Conservation (phyloP, 2,113 vertebrate species). For the Jacana jacana region DNA sequence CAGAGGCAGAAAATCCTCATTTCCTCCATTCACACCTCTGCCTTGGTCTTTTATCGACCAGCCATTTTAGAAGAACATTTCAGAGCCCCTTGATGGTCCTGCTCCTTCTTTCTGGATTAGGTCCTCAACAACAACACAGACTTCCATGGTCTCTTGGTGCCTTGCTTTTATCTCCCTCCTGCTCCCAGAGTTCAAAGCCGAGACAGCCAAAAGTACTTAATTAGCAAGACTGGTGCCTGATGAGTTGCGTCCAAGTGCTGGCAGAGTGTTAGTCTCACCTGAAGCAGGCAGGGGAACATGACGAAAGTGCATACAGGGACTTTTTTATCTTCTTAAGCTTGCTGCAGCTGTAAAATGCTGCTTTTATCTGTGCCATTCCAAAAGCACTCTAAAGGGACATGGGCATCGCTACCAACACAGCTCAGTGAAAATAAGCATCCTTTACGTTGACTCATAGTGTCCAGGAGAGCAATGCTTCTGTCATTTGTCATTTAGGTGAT, state of each 20-base stretch:
- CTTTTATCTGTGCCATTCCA: slow-evolving; percentile 29
- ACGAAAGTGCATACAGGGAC: neutral
- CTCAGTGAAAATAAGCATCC: neutral
- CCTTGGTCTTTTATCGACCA: neutral
- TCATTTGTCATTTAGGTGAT: neutral
- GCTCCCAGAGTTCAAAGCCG: neutral
- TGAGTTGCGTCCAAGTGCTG: neutral
- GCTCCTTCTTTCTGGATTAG: neutral
- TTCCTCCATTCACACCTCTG: neutral
- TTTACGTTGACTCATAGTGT: neutral
- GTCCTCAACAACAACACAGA: neutral
- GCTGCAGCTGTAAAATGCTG: slow-evolving; percentile 9
- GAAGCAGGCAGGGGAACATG: neutral
- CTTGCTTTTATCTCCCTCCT: neutral
- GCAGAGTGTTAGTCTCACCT: neutral
- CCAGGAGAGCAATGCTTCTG: neutral
- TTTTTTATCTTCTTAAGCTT: slow-evolving; percentile 15
- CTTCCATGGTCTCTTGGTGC: neutral
- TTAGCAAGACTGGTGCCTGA: neutral
- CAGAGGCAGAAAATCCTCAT: neutral
- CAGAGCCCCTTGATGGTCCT: neutral
- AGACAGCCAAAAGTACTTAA: slow-evolving; percentile 2
- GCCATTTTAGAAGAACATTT: neutral
- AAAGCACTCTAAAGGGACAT: neutral
- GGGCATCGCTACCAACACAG: neutral